These are phyloP conservation scores for Colius striatus DNA, from an alignment of 2,113 vertebrate genomes.

Conservation along the genomic window DNA sequence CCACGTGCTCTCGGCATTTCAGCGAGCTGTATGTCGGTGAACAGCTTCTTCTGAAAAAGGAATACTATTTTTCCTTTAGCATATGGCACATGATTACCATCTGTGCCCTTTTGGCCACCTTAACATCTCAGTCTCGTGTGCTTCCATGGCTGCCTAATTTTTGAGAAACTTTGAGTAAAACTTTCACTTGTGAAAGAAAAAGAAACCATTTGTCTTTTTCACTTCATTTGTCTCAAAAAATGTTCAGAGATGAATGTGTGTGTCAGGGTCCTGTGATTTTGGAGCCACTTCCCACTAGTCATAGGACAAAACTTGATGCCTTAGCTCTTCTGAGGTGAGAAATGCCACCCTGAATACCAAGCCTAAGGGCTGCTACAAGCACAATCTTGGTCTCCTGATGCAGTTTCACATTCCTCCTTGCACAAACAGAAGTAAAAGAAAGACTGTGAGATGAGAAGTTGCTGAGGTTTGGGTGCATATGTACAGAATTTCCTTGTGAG, in stretches of 20 bases:
- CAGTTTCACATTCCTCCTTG: not conserved
- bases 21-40: not conserved
- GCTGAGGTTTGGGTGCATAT: not conserved
- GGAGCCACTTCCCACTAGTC: not conserved
- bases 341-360: not conserved
- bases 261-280: not conserved
- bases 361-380: not conserved
- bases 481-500: not conserved
- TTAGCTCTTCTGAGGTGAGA: not conserved
- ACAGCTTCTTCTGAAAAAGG: not conserved
- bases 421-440: not conserved
- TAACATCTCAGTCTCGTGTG: accelerated
- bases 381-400: not conserved
- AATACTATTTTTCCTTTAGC: not conserved
- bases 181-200: slow-evolving; percentile 45
- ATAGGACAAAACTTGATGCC: not conserved
- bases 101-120: not conserved
- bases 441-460: not conserved
- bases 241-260: not conserved
- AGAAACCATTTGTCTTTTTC: slow-evolving; percentile 15
- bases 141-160: not conserved
- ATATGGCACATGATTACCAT: not conserved
- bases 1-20: not conserved
- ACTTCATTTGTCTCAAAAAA: not conserved
- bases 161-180: slow-evolving; percentile 43